Percentiles rank a stretch among this genome's conserved stretches.
Evolutionary conservation across 1,140 invertebrate genomes (phyloP).

Genomic region (Eubasilissa regina): DNA sequence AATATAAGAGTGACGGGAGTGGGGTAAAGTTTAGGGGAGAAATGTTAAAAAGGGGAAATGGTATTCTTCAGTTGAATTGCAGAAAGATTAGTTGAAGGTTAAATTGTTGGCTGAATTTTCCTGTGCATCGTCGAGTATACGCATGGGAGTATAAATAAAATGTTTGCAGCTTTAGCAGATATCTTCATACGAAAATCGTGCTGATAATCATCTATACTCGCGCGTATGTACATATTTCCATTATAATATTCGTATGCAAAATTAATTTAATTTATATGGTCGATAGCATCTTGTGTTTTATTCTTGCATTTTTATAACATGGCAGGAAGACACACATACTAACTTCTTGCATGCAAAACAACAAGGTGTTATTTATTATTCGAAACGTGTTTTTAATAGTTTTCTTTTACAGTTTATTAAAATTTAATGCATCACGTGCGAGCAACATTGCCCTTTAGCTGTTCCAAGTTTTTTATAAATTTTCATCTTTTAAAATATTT

Average conservation of each 20-base stretch:
- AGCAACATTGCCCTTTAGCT: too few species aligned
- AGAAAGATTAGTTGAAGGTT: background rate
- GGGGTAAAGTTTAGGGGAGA: background rate
- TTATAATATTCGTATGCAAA: slow-evolving; percentile 18
- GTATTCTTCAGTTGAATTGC: too few species aligned
- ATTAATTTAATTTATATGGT: slow-evolving; percentile 23
- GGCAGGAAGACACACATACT: background rate
- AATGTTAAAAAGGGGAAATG: background rate
- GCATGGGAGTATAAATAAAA: background rate
- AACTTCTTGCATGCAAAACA: slow-evolving; percentile 4
- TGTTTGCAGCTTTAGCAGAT: background rate
- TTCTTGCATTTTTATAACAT: slow-evolving; percentile 14
- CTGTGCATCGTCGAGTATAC: background rate
- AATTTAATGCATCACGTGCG: too few species aligned
- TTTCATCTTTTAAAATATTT: too few species aligned
- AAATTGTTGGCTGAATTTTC: background rate
- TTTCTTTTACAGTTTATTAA: background rate
- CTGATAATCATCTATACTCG: background rate
- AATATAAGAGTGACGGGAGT: too few species aligned
- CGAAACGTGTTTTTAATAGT: slow-evolving; percentile 8
- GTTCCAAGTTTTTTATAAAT: too few species aligned
- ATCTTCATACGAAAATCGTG: background rate
- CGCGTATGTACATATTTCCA: background rate
- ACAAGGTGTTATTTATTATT: slow-evolving; percentile 9
- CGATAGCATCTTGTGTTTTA: slow-evolving; percentile 30